Evolutionary conservation across 92 coral and sea anemone genomes (phyloP), one percentile per base, ranked within the genome.

Genomic region (Epizoanthus fatuus): DNA sequence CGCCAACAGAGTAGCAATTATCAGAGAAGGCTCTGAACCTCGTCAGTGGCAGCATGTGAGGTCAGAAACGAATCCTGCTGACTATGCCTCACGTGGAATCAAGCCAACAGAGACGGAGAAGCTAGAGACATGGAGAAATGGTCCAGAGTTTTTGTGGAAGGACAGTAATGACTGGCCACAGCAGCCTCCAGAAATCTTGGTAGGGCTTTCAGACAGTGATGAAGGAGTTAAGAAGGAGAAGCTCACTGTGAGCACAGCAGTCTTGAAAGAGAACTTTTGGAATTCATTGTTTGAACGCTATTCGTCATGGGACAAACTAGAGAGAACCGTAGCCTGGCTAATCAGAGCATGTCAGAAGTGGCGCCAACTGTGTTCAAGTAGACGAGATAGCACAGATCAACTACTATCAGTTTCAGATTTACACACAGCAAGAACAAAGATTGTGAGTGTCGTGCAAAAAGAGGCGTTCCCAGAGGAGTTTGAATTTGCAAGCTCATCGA

Each of bases 81-180:
- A 92, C 52, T 44, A 84, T 51, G 93, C 95, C 15, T 92, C 93
- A 4, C 53, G 87, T 75, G 93, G 91, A 32, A 89, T 89, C 62
- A 89, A 77, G 56, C 79, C 84, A 11, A 72, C 87, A 3, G 96
- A 86, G 68, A 69, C 79, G 1, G 69, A 38, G 62, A 90, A 90
- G 79, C 76, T 89, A 3, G 86, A 89, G 38, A 82, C 47, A 47
- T 86, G 95, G 91, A 77, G 42, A 72, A 11, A 40, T 32, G 93
- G 96, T 3, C 90, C 96, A 20, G 90, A 90, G 22, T 90, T 90
- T 73, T 42, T 86, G 52, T 93, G 90, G 96, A 84, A 79, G 62
- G 44, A 77, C n/a, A 55, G 5, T 7, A 35, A 62, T 3, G 89
- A 89, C 25, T 93, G 92, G 96, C 92, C 93, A 6, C 63, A 63